Base-by-base conservation (phyloP, 1,140 invertebrate genomes). In the Drosophila saltans region DNA sequence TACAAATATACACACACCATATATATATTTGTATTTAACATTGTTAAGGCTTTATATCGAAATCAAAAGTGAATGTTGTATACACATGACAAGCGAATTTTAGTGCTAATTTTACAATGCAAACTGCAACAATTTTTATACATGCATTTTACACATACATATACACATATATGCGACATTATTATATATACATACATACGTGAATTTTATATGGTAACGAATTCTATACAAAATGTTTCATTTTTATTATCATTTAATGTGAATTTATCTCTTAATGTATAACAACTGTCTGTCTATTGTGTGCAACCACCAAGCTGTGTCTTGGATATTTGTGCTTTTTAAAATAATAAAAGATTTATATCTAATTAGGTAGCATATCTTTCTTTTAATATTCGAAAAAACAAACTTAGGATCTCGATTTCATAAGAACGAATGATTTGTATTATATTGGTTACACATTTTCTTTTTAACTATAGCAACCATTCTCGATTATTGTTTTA, bases 271-370 rank as follows among this genome's bases (percentile, higher is more conserved):
- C 57, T 76, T 71, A 86, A 66, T 66, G 75, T 81, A 36, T 36
- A 36, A 36, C 33, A 52, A 52, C 8, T 52, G 45, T 48, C 45
- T 8, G 45, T 52, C 45, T 59, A 68, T 71, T 40, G 75, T 72
- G 78, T 84, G 81, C 81, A 66, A 69, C 72, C 52, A 74, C 21
- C 45, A 73, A 83, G 83, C 80, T 80, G 65, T 69, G 40, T 80
- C 83, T 89, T 78, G 73, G 65, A 52, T 52, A 71, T 68, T 77
- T 90, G 84, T 88, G 84, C 85, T 88, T 88, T 88, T 89, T 90
- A 90, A 60, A 26, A 16, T 52, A 26, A 26, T 9, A 52, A 52
- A 52, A 52, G 21, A 52, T 48, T 48, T 52, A 52, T 52, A 52
- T 10, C 45, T 24, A 52, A 52, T 7, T 52, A 52, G 8, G 9